A percentile compares a stretch with the other conserved stretches of the same genome.
Conservation (phyloP, 2,888 invertebrate species). For the Hipparchia sbordonii region DNA sequence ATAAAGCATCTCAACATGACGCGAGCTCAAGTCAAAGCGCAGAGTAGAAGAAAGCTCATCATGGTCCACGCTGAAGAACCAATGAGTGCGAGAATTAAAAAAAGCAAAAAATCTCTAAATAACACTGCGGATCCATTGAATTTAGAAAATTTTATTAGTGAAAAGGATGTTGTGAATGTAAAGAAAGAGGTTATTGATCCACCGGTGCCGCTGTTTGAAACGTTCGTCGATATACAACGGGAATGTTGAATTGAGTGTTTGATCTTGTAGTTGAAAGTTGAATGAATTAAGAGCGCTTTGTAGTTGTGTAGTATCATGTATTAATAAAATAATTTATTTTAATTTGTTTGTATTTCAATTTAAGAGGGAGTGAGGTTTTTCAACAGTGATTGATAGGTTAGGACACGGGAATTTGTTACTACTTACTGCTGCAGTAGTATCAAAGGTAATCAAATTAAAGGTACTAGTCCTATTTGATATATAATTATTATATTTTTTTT, state of each 20-base stretch:
- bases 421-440: too few relatives aligned
- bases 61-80: constrained; percentile 36
- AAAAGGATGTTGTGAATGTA: constrained; percentile 4
- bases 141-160: constrained; percentile 10
- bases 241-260: constrained; percentile 23
- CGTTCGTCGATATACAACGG: constrained; percentile 43
- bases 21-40: constrained; percentile 51
- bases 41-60: constrained; percentile 44
- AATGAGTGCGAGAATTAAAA: constrained; percentile 34
- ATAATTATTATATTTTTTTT: too few relatives aligned
- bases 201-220: constrained; percentile 43
- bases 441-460: too few relatives aligned
- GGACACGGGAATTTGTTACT: too few relatives aligned
- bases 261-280: not conserved
- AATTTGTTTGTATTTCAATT: not conserved
- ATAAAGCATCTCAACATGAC: constrained; percentile 58
- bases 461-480: too few relatives aligned
- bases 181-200: constrained; percentile 29
- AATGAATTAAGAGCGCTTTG: not conserved
- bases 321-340: not conserved
- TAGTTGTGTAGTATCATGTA: not conserved
- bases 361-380: too few relatives aligned
- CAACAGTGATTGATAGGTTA: too few relatives aligned
- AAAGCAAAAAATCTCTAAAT: not conserved
- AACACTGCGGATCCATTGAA: constrained; percentile 26